A percentile compares a stretch with the other conserved stretches of the same genome.
phyloP scores from a whole-genome alignment of 1,140 invertebrate genomes.

The Diploscapter pachys region DNA sequence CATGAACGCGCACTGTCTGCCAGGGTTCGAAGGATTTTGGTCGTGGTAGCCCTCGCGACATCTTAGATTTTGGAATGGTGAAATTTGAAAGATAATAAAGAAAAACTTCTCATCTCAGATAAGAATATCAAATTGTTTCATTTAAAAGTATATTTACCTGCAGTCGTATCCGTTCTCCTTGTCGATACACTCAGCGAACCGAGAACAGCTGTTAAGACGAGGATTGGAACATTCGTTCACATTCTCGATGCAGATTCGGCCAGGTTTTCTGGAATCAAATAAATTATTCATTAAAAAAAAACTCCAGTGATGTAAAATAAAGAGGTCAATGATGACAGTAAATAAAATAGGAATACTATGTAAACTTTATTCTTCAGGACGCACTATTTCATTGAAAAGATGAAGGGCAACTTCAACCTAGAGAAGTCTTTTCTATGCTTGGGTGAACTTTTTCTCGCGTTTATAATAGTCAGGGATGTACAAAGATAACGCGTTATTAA shows the following conservation, averaged over 20 bases:
- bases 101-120: not conserved
- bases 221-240: constrained; percentile 57
- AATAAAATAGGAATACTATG: no score
- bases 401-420: no score
- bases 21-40: constrained; percentile 40
- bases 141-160: constrained; percentile 2
- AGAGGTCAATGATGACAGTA: no score
- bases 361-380: no score
- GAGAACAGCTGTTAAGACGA: constrained; percentile 50
- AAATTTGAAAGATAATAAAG: not conserved
- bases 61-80: not conserved
- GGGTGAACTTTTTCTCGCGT: no score
- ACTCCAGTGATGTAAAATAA: no score
- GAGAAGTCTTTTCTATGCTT: no score
- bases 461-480: no score
- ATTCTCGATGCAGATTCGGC: constrained; percentile 15
- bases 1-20: constrained; percentile 41
- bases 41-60: constrained; percentile 40
- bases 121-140: not conserved
- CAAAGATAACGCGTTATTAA: no score
- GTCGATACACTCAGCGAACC: constrained; percentile 57
- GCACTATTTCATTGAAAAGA: no score
- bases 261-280: constrained; percentile 20
- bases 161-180: constrained; percentile 46
- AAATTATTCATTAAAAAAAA: no score